These are phyloP conservation scores for Kryptolebias marmoratus DNA, from an alignment of 2,113 vertebrate genomes.

Conservation along the genomic window DNA sequence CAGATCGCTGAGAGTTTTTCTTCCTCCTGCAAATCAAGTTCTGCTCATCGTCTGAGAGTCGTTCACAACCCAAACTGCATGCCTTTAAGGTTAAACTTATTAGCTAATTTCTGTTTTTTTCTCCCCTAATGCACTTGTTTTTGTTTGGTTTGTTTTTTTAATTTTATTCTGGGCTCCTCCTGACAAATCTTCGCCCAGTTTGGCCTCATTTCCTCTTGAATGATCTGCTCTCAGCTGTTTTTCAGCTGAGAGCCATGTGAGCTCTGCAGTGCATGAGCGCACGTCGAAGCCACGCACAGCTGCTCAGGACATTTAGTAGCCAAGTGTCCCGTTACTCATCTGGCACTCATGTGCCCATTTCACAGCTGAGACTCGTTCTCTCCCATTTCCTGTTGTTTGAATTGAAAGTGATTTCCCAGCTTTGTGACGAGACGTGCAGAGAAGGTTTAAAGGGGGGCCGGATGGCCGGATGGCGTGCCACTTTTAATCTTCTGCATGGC, in stretches of 20 bases:
- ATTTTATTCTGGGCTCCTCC: background rate
- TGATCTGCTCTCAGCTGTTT: background rate
- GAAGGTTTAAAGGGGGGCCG: too few species aligned
- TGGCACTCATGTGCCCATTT: background rate
- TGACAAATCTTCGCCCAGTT: background rate
- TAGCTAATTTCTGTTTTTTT: too few species aligned
- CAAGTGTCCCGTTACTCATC: constrained; percentile 1
- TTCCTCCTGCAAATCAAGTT: background rate
- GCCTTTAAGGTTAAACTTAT: too few species aligned
- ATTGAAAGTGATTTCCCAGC: background rate
- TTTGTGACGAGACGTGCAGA: background rate
- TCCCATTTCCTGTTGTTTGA: background rate
- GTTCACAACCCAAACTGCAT: too few species aligned
- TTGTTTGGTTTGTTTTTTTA: background rate
- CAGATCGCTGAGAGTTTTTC: background rate
- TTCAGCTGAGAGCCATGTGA: background rate
- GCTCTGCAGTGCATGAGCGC: background rate
- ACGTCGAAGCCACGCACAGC: constrained; percentile 1
- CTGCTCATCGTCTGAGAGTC: too few species aligned
- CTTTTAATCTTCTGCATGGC: background rate
- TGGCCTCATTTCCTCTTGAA: background rate
- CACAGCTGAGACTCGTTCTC: background rate
- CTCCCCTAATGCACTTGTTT: background rate
- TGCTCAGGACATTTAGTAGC: constrained; percentile 9
- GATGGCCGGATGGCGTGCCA: background rate